Percentiles rank a stretch among this genome's conserved stretches.
Evolutionary conservation across 2,797 vertebrate genomes (phyloP).

Genomic region (Typhlichthys eigenmanni): DNA sequence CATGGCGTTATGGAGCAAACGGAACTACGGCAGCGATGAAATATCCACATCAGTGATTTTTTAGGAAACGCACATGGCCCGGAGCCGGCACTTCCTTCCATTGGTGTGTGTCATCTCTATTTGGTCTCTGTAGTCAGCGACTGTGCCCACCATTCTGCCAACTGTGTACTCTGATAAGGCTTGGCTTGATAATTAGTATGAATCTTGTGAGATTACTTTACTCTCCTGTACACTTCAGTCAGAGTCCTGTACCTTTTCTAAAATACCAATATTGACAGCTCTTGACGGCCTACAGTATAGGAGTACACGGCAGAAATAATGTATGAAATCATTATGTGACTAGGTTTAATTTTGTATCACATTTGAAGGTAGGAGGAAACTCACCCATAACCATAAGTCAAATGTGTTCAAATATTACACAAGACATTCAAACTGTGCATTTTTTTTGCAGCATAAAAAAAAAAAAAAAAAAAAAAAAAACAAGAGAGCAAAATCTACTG

Average conservation of each 20-base stretch:
- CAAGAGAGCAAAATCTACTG: too few species aligned
- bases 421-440: not conserved
- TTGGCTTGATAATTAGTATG: slow-evolving; percentile 6
- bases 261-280: slow-evolving; percentile 12
- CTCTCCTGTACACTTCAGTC: slow-evolving; percentile 18
- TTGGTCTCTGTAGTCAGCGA: slow-evolving; percentile 10
- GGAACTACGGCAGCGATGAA: too few species aligned
- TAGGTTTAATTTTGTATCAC: too few species aligned
- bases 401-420: too few species aligned
- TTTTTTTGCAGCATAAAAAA: too few species aligned
- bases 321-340: not conserved
- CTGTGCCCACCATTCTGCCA: slow-evolving; percentile 16
- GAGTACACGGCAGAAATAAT: not conserved
- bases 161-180: slow-evolving; percentile 19
- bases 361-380: too few species aligned
- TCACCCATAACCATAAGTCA: too few species aligned
- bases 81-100: not conserved
- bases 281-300: slow-evolving; percentile 6
- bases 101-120: not conserved
- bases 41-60: too few species aligned
- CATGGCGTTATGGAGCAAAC: too few species aligned
- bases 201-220: not conserved
- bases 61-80: not conserved
- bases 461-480: too few species aligned
- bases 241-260: slow-evolving; percentile 7